A percentile compares a stretch with the other conserved stretches of the same genome.
These are phyloP conservation scores for Sebastes matsubarae DNA, from an alignment of 2,797 vertebrate species.

Conservation along the genomic window DNA sequence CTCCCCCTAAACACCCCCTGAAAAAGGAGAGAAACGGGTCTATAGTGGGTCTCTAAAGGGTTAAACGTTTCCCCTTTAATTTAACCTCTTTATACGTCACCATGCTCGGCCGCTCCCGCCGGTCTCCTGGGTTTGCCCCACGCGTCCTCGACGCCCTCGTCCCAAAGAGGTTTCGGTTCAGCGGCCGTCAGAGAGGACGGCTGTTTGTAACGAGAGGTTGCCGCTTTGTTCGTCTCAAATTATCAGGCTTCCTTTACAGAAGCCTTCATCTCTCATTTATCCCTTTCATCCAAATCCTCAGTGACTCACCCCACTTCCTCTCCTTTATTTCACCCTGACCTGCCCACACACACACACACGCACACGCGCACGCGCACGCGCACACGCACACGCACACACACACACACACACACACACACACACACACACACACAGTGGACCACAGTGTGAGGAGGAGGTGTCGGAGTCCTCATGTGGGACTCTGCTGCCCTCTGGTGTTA, in stretches of 20 bases:
- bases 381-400: not conserved
- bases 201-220: not conserved
- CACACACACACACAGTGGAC: not conserved
- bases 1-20: no score
- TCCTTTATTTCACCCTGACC: constrained; percentile 9
- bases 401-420: not conserved
- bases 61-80: not conserved
- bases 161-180: not conserved
- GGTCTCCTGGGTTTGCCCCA: not conserved
- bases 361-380: not conserved
- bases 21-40: no score
- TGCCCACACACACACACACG: not conserved
- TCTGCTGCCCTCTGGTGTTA: constrained; percentile 61
- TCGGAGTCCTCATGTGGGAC: not conserved
- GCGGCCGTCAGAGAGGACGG: not conserved
- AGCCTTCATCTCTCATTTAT: constrained; percentile 3
- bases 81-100: not conserved
- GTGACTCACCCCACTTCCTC: constrained; percentile 15
- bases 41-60: no score
- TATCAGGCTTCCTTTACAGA: not conserved
- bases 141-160: not conserved
- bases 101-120: not conserved
- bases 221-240: not conserved
- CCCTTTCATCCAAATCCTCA: constrained; percentile 22
- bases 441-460: not conserved